Evolutionary conservation across 1,140 invertebrate genomes (phyloP), one percentile per base, ranked within the genome.

Genomic region (Cydia pomonella): DNA sequence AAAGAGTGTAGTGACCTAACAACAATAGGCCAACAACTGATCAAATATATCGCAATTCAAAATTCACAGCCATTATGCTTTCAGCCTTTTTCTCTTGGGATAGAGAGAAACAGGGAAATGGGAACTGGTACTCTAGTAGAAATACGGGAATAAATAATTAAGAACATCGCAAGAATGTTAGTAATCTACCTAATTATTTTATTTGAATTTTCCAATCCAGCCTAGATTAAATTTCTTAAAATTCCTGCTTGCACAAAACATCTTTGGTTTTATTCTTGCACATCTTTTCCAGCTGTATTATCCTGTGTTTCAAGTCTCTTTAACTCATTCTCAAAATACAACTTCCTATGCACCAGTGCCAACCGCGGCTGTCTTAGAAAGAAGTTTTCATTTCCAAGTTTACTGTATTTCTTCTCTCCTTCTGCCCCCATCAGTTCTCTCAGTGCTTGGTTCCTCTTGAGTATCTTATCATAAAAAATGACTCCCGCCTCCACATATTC

Each of bases 401-500:
- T 91, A 9, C 95, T 95, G 81, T 95, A 97, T 62, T 90, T 85
- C 29, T 91, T 92, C 86, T 95, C 88, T 16, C 95, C 94, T 81
- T 94, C 86, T 16, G 85, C 80, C 3, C 95, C 95, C 85, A 97
- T 91, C 3, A 97, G 83, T 62, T 91, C 86, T 79, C 96, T 88
- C 16, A 97, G 81, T 0, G 96, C 96, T 77, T 95, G 94, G 87
- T 98, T 97, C 83, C 95, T 94, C 77, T 95, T 89, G 59, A 97
- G 82, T 12, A 95, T 86, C 90, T 97, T 97, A 38, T 94, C 93
- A 87, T 97, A 98, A 90, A 94, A 97, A 84, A 96, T 95, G 44
- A 95, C 92, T 10, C 96, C 97, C 47, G 96, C 96, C 84, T 95
- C 92, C 7, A 95, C 88, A 87, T 96, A 97, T 38, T 94, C 93